Percentiles rank a stretch among this genome's conserved stretches.
phyloP scores from a whole-genome alignment of 2,888 invertebrate species.

The Platerodrilus igneus region DNA sequence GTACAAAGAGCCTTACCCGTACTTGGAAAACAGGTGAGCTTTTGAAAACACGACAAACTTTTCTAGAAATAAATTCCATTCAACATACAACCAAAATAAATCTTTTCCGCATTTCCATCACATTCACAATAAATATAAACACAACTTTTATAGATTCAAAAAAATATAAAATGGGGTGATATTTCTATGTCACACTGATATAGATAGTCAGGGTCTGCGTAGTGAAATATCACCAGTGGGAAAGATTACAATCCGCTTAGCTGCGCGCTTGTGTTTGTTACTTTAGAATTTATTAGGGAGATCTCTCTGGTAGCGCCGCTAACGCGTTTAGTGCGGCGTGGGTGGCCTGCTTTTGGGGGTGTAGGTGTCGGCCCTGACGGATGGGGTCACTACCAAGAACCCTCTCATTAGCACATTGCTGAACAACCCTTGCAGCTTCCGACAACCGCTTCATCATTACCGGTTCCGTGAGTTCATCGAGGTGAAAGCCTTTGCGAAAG shows the following conservation, averaged over 20 bases:
- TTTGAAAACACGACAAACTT: not conserved
- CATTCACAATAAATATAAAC: conserved; percentile 27
- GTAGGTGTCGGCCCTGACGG: conserved; percentile 39
- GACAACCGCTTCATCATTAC: conserved; percentile 34
- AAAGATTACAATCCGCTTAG: conserved; percentile 48
- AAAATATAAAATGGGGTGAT: conserved; percentile 35
- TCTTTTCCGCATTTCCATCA: conserved; percentile 11
- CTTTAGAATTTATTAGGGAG: conserved; percentile 44
- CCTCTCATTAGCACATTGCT: conserved; percentile 45
- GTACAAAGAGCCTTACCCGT: no score
- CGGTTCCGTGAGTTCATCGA: conserved; percentile 27
- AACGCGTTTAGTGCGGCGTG: conserved; percentile 45
- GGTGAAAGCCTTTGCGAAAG: conserved; percentile 19
- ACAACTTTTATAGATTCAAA: conserved; percentile 32
- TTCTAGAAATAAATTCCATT: no score
- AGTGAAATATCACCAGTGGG: conserved; percentile 47
- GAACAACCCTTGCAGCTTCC: conserved; percentile 35
- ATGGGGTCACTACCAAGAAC: conserved; percentile 40
- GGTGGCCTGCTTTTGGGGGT: conserved; percentile 38
- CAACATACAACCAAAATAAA: conserved; percentile 5
- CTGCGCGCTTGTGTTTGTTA: conserved; percentile 43
- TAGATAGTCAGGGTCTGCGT: conserved; percentile 37
- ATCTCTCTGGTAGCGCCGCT: conserved; percentile 40
- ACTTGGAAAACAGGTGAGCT: not conserved
- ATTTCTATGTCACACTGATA: conserved; percentile 41